A percentile compares a stretch with the other conserved stretches of the same genome.
Evolutionary conservation across 53 echinoderm and acorn worm species (phyloP).

Genomic region (Holothuria leucospilota): DNA sequence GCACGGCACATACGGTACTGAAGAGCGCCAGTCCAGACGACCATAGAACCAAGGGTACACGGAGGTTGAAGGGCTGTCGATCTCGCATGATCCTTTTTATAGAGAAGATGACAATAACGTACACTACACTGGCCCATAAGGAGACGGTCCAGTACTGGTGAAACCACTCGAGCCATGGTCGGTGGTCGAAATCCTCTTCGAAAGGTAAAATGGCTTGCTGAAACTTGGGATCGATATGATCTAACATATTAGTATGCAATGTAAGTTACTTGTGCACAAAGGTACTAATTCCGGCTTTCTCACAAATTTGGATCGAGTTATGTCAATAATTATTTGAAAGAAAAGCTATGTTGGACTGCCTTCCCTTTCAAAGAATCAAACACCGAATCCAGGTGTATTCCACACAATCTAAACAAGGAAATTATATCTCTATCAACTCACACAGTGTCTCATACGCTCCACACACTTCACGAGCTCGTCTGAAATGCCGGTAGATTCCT

Average conservation of each 20-base stretch:
- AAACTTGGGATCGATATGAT: conserved; percentile 73
- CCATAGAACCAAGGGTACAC: conserved; percentile 79
- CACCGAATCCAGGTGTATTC: too few relatives aligned
- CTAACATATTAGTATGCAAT: conserved; percentile 65
- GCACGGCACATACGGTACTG: conserved; percentile 82
- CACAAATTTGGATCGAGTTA: too few relatives aligned
- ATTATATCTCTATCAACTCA: too few relatives aligned
- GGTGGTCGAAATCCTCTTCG: conserved; percentile 88
- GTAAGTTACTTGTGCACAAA: too few relatives aligned
- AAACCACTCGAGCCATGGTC: conserved; percentile 72
- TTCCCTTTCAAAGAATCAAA: too few relatives aligned
- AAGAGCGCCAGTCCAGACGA: conserved; percentile 78
- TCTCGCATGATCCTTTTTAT: conserved; percentile 76
- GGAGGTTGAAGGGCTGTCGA: conserved; percentile 70
- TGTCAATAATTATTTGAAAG: too few relatives aligned
- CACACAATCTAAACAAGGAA: too few relatives aligned
- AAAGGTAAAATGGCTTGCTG: conserved; percentile 84
- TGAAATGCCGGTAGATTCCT: too few relatives aligned
- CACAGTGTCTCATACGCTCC: too few relatives aligned
- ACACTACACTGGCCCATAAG: conserved; percentile 72
- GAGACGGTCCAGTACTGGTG: conserved; percentile 76
- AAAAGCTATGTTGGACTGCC: too few relatives aligned
- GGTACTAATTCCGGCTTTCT: too few relatives aligned
- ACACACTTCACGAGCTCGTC: too few relatives aligned
- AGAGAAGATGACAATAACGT: conserved; percentile 84